Base-by-base conservation (phyloP, 2,113 vertebrate genomes). In the Apeltes quadracus region DNA sequence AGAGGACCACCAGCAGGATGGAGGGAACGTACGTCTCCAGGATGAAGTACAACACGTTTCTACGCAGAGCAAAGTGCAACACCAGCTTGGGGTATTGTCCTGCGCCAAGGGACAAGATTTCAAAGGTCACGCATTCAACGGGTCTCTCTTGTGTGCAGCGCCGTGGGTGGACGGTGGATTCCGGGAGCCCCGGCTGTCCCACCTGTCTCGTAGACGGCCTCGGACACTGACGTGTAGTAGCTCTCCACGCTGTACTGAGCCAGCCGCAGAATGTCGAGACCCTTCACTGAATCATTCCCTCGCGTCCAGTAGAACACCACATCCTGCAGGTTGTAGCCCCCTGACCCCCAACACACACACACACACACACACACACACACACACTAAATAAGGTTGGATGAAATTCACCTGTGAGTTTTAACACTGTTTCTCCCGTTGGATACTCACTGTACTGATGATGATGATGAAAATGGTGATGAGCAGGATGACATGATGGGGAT, bases 171-270 rank as follows among this genome's bases (percentile, higher is more conserved):
- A 36, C 7, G 15, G 6, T 16, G 48, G 15, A 36, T 25, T 16
- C 3, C 57, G 58, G 41, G 41, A 51, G 7, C 12, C 36, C 44
- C 0, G 27, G 41, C 29, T 23, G 0, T 4, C 38, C 14, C 61
- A 96, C 95, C 96, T 88, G 96, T 97, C 87, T 97, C 95, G 53
- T 97, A 97, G 1, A 95, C 93, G 0, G 96, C 96, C 88, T 96
- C 92, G 1, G 96, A 94, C 34, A 96, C 94, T 0, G 95, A 92
- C 1, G 96, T 97, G 6, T 96, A 95, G 83, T 96, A 93, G 85
- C 94, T 96, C 92, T 96, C 96, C 22, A 96, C 91, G 2, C 95
- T 96, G 82, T 96, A 96, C 70, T 96, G 96, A 73, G 96, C 96
- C 83, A 97, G 89, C 3, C 88, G 92, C 75, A 97, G 93, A 0